Base-by-base conservation (phyloP, 2,113 vertebrate species). In the Leiothrix lutea region DNA sequence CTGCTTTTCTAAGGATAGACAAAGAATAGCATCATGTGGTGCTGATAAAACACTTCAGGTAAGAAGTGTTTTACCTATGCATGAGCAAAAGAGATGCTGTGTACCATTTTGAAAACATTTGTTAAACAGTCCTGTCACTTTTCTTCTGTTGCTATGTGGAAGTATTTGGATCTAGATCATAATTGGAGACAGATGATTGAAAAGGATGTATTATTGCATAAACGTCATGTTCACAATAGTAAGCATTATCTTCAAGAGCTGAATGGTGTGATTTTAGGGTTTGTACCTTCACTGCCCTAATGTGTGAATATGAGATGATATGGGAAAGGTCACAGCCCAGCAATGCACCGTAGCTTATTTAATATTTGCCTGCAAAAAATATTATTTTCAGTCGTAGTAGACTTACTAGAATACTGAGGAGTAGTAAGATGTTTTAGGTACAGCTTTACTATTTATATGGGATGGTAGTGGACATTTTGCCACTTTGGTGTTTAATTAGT, bases 21-120 rank as follows among this genome's bases (percentile, higher is more conserved):
- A 98, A 84, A 99, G 98, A 97, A 98, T 99, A 69, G 99, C 99
- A 80, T 99, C 99, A 33, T 99, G 99, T 97, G 99, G 99, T 70
- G 98, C 98, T 94, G 98, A 98, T 97, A 99, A 98, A 97, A 99
- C 97, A 4, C 97, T 99, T 78, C 98, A 98, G 98, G 99, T 99
- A 98, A 97, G 77, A 48, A n/a, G n/a, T n/a, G n/a, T n/a, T n/a
- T n/a, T 21, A 20, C 26, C 11, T 38, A 1, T 64, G 56, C 53
- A 12, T 54, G 26, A 61, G 28, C 51, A 58, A 84, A 79, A 47
- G 35, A 82, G 67, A 35, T 65, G 40, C 40, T 42, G 15, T 22
- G 5, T 60, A 50, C 36, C 14, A 9, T 26, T 67, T 44, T 5
- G 3, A 8, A 80, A 74, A 45, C 8, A 4, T 36, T 78, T 71